Evolutionary conservation across 2,797 vertebrate genomes (phyloP).

Genomic region (Lacerta agilis): DNA sequence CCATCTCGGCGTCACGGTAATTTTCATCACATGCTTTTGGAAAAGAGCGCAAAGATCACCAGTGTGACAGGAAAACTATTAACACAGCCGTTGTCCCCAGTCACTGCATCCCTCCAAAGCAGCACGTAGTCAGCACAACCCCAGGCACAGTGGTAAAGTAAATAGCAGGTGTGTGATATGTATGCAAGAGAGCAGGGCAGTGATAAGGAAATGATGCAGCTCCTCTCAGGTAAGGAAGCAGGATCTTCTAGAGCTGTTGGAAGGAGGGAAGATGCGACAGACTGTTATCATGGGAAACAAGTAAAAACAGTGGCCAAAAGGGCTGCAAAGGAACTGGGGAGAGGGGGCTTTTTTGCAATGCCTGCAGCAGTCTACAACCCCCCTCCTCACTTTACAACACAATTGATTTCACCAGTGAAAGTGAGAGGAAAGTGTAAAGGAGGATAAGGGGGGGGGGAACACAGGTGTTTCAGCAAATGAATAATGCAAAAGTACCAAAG

Average conservation of each 20-base stretch:
- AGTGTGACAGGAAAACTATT: rapidly evolving
- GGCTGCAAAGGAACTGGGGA: background rate
- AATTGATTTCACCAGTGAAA: background rate
- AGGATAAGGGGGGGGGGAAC: too few species aligned
- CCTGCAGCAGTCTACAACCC: constrained; percentile 12
- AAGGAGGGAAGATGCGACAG: background rate
- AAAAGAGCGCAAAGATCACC: background rate
- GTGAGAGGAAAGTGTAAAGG: background rate
- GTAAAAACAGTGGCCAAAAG: background rate
- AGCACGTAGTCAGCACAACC: background rate
- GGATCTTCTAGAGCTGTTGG: background rate
- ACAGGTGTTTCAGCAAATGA: background rate
- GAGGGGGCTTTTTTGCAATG: background rate
- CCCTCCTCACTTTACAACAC: constrained; percentile 36
- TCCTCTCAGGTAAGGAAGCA: background rate
- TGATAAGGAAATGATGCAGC: background rate
- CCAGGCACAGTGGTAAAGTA: constrained; percentile 14
- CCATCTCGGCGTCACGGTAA: constrained; percentile 27
- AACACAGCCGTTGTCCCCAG: constrained; percentile 13
- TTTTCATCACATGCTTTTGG: background rate
- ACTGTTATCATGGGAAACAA: too few species aligned
- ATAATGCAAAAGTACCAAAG: constrained; percentile 6
- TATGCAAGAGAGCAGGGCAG: background rate
- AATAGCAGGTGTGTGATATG: constrained; percentile 2
- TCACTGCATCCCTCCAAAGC: background rate